Evolutionary conservation across 1,140 invertebrate species (phyloP), one percentile per base, ranked within the genome.

Genomic region (Andricus grossulariae): DNA sequence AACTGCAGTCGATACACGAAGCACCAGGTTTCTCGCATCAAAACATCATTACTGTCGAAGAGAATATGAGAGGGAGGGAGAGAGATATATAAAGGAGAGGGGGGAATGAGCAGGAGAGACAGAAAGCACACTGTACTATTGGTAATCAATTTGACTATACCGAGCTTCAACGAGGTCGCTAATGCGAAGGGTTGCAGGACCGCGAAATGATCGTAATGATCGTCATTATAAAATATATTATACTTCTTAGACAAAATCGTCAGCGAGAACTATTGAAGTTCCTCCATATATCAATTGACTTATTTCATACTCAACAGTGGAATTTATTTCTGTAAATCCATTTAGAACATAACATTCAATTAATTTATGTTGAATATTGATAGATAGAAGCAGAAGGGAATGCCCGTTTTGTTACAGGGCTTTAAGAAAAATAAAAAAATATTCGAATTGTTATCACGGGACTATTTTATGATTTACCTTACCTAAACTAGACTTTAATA

Each of bases 131-230:
- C 84, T 86, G 82, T 87, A 85, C 88, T 90, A 90, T 91, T 88
- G 86, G 88, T 91, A 90, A 91, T 91, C 88, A 90, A 91, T 91
- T 91, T 89, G 82, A 83, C 85, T 81, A 83, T 85, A 83, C 79
- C 74, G 82, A 83, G 82, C 83, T 82, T 75, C 79, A 84, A 75
- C 81, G 85, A 84, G 85, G 78, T 85, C 80, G 85, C 84, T 88
- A 88, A 90, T 87, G 88, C 83, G 77, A 83, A 84, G 80, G 85
- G 81, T 83, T 84, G 78, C 57, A 74, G 78, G 74, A 72, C 74
- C 83, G 80, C 79, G 83, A 82, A 84, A 82, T 80, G 82, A 66
- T 78, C 82, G 76, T 88, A 88, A 88, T 87, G 82, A 89, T 83
- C 83, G 80, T 82, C 83, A 84, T 87, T 89, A 87, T 80, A 82